Evolutionary conservation across 2,888 invertebrate species (phyloP), one percentile per base, ranked within the genome.

Genomic region (Clostera curtula): DNA sequence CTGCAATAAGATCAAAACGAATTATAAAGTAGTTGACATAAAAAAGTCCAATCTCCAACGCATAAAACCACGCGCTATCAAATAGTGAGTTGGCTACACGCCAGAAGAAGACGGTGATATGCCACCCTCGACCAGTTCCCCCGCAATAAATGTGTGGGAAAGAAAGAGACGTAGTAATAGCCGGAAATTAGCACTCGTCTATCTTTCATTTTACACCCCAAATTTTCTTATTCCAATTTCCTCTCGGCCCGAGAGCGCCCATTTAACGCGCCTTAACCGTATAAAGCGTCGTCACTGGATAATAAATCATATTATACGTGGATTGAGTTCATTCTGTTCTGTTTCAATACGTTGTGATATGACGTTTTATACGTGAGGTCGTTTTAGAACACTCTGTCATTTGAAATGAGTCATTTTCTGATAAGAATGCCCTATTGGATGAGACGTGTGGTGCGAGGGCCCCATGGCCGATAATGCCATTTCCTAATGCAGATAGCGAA

Each of bases 151-250:
- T 72, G 77, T 69, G 68, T 70, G 76, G 68, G 82, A 80, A 79
- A 77, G 84, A 82, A 79, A 79, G 82, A 80, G 82, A 82, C 74
- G 72, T 67, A 79, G 67, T 76, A 80, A 79, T 77, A 75, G 76
- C 86, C 88, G 88, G 88, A 88, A 88, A 88, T 88, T 88, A 88
- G 88, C 83, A 87, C 86, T 86, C 88, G 87, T 87, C 88, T 89
- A 89, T 89, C 88, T 88, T 88, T 88, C 88, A 88, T 88, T 88
- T 88, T 88, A 88, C 88, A 88, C 88, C 88, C 88, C 86, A 88
- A 88, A 89, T 88, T 89, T 89, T 89, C 89, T 89, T 89, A 89
- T 89, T 88, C 88, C 89, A 89, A 89, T 89, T 88, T 89, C 89
- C 85, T 76, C 68, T 74, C 52, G 64, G 71, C 64, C 70, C 73